Conservation (phyloP, 1,140 invertebrate genomes). For the Idris sp. region DNA sequence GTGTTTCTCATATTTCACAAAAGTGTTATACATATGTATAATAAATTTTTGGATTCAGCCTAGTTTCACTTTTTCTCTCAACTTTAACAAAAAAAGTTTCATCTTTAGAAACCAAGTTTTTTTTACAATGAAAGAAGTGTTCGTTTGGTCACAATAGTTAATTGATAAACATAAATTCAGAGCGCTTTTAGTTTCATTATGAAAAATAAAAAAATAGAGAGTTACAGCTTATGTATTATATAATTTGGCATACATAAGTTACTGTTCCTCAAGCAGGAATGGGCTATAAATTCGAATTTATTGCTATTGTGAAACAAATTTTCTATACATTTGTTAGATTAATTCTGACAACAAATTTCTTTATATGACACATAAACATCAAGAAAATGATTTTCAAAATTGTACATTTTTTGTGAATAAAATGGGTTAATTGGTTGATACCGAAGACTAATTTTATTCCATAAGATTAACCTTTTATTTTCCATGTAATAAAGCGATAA, state of each 20-base stretch:
- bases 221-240: conserved; percentile 16
- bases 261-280: conserved; percentile 12
- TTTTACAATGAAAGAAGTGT: conserved; percentile 13
- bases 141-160: conserved; percentile 21
- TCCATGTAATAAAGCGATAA: no score
- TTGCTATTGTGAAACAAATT: conserved; percentile 35
- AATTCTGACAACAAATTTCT: neutral
- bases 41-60: no score
- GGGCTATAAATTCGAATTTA: conserved; percentile 27
- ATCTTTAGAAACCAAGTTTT: no score
- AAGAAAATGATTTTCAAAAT: conserved; percentile 20
- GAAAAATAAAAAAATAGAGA: conserved; percentile 22
- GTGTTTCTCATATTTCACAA: no score
- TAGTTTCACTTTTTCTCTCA: no score
- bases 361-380: neutral
- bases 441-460: no score
- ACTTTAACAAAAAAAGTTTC: no score
- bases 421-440: conserved; percentile 12
- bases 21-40: no score
- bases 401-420: conserved; percentile 1
- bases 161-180: conserved; percentile 2
- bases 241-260: conserved; percentile 25
- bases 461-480: no score
- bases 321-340: conserved; percentile 14
- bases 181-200: neutral